Evolutionary conservation across 2,888 invertebrate genomes (phyloP).

Genomic region (Linnaemya tessellans): DNA sequence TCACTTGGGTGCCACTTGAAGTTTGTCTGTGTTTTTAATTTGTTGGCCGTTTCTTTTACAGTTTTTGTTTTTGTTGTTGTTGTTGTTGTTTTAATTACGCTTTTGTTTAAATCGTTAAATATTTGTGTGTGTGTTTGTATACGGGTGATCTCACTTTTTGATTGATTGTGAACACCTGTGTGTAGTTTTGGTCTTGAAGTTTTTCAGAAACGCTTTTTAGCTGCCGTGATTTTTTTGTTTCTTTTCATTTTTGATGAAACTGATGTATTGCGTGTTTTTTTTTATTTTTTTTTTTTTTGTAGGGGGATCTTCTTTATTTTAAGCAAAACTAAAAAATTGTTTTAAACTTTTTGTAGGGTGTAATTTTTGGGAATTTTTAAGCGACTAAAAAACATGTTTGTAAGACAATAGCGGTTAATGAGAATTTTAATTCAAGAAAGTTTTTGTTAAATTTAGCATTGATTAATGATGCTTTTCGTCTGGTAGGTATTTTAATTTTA

Average conservation of each 20-base stretch:
- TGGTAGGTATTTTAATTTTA: background rate
- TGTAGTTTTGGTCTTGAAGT: constrained; percentile 51
- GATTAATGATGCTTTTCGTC: constrained; percentile 27
- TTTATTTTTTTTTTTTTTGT: background rate
- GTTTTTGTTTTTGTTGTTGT: background rate
- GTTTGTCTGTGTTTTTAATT: constrained; percentile 27
- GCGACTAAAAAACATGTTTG: background rate
- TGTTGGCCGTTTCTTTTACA: background rate
- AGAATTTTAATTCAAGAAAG: constrained; percentile 15
- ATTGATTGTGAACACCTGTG: constrained; percentile 71
- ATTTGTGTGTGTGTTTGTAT: constrained; percentile 15
- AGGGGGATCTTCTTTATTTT: constrained; percentile 10
- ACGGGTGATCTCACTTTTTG: constrained; percentile 69
- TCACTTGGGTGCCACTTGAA: constrained; percentile 55
- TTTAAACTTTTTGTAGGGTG: background rate
- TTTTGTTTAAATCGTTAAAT: constrained; percentile 64
- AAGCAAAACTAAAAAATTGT: background rate
- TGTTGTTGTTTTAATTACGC: constrained; percentile 25
- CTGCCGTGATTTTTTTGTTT: constrained; percentile 36
- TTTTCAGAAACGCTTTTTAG: constrained; percentile 52
- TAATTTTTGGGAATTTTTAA: constrained; percentile 47
- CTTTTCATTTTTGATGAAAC: constrained; percentile 37
- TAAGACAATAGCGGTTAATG: constrained; percentile 16
- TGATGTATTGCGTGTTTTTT: constrained; percentile 31
- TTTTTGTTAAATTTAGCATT: constrained; percentile 8